phyloP scores from a whole-genome alignment of 2,888 invertebrate species.

The Eupithecia tripunctaria region DNA sequence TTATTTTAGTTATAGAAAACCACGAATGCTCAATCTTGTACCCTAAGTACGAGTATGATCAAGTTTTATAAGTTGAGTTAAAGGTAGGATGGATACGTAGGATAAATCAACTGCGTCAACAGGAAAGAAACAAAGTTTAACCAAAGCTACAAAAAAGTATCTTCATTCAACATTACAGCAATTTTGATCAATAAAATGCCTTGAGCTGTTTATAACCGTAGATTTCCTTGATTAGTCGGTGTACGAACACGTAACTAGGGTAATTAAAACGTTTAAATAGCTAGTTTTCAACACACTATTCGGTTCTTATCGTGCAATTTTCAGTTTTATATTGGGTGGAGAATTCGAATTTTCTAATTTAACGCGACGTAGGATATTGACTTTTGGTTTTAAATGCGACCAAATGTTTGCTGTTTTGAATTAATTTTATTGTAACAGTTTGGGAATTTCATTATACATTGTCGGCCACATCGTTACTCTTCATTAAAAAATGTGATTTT shows the following conservation, averaged over 20 bases:
- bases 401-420: neutral
- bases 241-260: slow-evolving; percentile 29
- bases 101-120: neutral
- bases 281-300: slow-evolving; percentile 18
- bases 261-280: slow-evolving; percentile 24
- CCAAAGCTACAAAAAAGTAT: neutral
- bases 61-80: neutral
- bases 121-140: neutral
- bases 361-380: neutral
- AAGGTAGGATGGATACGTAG: neutral
- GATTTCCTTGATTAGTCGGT: slow-evolving; percentile 34
- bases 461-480: neutral
- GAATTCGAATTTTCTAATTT: slow-evolving; percentile 7
- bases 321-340: slow-evolving; percentile 2
- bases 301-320: slow-evolving; percentile 10
- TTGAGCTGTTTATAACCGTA: slow-evolving; percentile 33
- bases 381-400: neutral
- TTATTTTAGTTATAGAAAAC: too few species aligned
- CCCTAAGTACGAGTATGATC: neutral
- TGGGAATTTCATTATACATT: neutral
- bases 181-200: slow-evolving; percentile 30
- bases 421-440: neutral
- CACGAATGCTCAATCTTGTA: too few species aligned
- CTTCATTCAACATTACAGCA: slow-evolving; percentile 2
- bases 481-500: too few species aligned